Percentiles rank a stretch among this genome's conserved stretches.
These are phyloP conservation scores for Sapajus apella DNA, from an alignment of 2,113 vertebrate species.

Conservation along the genomic window DNA sequence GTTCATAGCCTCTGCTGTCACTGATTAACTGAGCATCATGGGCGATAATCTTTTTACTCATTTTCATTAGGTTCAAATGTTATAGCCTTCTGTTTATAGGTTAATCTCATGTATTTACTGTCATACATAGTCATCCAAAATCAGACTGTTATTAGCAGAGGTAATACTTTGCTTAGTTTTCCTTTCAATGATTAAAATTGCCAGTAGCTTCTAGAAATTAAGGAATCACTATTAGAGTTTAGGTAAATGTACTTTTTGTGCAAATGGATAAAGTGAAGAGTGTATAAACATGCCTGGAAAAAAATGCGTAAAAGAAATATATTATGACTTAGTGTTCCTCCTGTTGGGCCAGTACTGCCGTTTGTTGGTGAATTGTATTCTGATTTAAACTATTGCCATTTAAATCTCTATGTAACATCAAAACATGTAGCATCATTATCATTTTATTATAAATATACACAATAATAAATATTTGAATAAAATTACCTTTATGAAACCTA, in stretches of 20 bases:
- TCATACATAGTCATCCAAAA: neutral
- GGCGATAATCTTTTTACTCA: neutral
- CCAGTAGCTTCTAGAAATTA: neutral
- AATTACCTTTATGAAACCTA: neutral
- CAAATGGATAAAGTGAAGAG: neutral
- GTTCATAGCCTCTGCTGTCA: neutral
- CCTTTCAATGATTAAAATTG: conserved; percentile 24
- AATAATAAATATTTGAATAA: neutral
- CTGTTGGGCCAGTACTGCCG: accelerated
- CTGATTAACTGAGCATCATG: neutral
- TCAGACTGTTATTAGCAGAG: neutral
- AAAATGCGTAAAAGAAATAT: neutral
- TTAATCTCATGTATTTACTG: neutral
- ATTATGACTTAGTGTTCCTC: neutral
- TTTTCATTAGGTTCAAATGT: conserved; percentile 11
- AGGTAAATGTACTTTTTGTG: neutral
- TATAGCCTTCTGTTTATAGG: neutral
- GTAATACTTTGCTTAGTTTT: neutral
- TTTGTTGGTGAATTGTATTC: neutral
- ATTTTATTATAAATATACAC: conserved; percentile 23
- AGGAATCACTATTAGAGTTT: neutral
- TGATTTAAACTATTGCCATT: neutral
- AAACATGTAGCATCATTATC: neutral
- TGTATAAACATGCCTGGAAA: neutral
- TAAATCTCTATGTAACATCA: neutral